phyloP scores from a whole-genome alignment of 2,113 vertebrate species.

The Syngnathus scovelli region DNA sequence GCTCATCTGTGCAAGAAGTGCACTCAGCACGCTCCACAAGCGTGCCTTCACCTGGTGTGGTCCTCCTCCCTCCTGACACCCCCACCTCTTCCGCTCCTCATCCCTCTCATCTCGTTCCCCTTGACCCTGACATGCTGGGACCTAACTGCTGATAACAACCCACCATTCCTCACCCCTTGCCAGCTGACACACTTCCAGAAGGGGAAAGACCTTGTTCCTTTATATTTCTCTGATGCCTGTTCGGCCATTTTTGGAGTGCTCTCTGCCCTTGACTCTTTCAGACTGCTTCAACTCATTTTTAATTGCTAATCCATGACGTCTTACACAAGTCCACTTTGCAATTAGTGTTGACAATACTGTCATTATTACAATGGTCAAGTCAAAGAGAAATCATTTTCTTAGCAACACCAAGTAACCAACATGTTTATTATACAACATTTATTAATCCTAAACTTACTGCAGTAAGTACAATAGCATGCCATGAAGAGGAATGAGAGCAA shows the following conservation, averaged over 20 bases:
- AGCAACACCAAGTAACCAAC: neutral
- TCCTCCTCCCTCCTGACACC: constrained; percentile 30
- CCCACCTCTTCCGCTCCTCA: constrained; percentile 11
- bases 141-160: constrained; percentile 45
- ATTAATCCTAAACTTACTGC: too few species aligned
- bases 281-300: constrained; percentile 4
- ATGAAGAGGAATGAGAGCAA: too few species aligned
- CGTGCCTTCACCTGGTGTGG: constrained; percentile 66
- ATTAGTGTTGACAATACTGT: neutral
- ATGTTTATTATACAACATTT: neutral
- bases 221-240: constrained; percentile 38
- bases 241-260: constrained; percentile 24
- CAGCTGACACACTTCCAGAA: constrained; percentile 63
- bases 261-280: neutral
- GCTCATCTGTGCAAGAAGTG: constrained; percentile 12
- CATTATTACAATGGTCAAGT: neutral
- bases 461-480: too few species aligned
- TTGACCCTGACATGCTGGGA: constrained; percentile 53
- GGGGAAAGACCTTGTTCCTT: constrained; percentile 52
- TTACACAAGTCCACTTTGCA: neutral
- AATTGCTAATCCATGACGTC: neutral
- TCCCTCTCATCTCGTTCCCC: constrained; percentile 59
- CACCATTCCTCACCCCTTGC: constrained; percentile 52
- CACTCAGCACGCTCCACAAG: constrained; percentile 49
- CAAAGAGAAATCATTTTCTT: neutral